A percentile compares a stretch with the other conserved stretches of the same genome.
phyloP scores from a whole-genome alignment of 2,113 vertebrate genomes.

The Cyphomyrus discorhynchus region DNA sequence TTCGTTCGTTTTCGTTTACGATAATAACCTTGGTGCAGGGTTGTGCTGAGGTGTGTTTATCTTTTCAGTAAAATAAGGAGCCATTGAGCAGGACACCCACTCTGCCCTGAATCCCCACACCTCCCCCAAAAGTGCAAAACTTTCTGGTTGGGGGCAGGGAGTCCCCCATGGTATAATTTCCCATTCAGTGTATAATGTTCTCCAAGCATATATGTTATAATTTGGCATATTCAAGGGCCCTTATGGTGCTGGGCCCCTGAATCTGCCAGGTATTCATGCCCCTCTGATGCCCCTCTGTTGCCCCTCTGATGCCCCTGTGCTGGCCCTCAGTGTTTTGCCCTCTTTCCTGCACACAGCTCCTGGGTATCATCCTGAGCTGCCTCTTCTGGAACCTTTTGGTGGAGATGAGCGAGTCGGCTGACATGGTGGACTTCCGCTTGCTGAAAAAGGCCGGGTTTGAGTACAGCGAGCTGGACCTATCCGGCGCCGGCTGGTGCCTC shows the following conservation, averaged over 20 bases:
- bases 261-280: background rate
- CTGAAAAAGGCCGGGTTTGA: conserved; percentile 49
- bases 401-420: conserved; percentile 59
- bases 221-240: background rate
- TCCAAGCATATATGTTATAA: background rate
- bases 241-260: background rate
- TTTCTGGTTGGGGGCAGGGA: background rate
- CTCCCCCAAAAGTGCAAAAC: background rate
- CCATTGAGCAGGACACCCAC: background rate
- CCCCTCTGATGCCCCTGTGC: background rate
- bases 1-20: too few species aligned
- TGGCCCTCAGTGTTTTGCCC: background rate
- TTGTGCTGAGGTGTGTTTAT: background rate
- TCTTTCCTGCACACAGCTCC: conserved; percentile 51
- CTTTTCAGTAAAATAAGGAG: background rate
- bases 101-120: background rate
- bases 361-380: conserved; percentile 72
- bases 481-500: conserved; percentile 77
- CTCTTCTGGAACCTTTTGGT: conserved; percentile 77
- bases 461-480: conserved; percentile 65
- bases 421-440: conserved; percentile 68
- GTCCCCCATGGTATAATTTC: background rate
- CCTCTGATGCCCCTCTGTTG: background rate
- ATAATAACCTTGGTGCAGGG: too few species aligned
- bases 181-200: background rate